phyloP scores from a whole-genome alignment of 2,888 invertebrate species.

The Leptogaster cylindrica region DNA sequence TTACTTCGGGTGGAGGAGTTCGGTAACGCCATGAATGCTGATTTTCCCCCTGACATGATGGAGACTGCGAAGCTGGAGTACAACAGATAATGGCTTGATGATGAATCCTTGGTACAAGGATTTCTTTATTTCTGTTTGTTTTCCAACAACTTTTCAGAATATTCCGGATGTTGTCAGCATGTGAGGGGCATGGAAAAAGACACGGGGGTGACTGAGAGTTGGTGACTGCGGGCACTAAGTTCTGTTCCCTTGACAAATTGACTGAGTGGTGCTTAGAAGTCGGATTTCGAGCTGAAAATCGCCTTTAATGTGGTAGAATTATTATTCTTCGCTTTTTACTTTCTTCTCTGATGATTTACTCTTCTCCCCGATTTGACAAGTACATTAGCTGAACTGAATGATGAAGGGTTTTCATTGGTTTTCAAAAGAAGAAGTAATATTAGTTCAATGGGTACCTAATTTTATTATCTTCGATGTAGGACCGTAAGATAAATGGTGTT shows the following conservation, averaged over 20 bases:
- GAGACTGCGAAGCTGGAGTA: conserved; percentile 40
- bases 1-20: conserved; percentile 2
- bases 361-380: too few species aligned
- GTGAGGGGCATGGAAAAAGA: not conserved
- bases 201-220: not conserved
- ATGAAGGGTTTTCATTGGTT: too few species aligned
- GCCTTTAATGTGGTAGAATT: too few species aligned
- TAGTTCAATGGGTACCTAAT: too few species aligned
- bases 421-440: too few species aligned
- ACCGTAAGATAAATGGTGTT: too few species aligned
- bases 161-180: not conserved
- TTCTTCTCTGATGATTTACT: too few species aligned
- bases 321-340: too few species aligned
- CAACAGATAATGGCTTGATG: conserved; percentile 45
- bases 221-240: conserved; percentile 1
- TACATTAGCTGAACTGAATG: too few species aligned
- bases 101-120: conserved; percentile 44
- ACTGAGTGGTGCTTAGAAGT: conserved; percentile 13
- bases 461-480: too few species aligned
- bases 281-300: not conserved
- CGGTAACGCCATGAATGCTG: conserved; percentile 24
- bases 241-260: conserved; percentile 36
- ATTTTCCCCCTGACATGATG: conserved; percentile 25
- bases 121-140: conserved; percentile 43
- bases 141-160: conserved; percentile 21